Evolutionary conservation across 2,888 invertebrate species (phyloP).

Genomic region (Bombyx huttoni): DNA sequence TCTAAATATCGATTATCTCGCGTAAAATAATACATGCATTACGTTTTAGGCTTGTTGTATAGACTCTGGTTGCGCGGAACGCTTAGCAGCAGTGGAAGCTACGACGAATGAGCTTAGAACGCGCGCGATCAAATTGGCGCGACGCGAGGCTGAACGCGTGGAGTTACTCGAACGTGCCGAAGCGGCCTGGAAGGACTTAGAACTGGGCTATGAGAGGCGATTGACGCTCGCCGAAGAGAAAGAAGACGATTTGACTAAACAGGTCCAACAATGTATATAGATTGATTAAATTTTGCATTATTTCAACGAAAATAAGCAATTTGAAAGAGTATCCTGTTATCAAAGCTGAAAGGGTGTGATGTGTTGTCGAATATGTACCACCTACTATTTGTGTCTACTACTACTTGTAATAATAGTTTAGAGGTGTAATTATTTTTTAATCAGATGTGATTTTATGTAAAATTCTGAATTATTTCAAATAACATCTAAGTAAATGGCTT

Average conservation of each 20-base stretch:
- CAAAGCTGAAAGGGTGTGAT: too few relatives aligned
- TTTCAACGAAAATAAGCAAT: too few relatives aligned
- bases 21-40: background rate
- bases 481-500: too few relatives aligned
- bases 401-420: too few relatives aligned
- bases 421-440: too few relatives aligned
- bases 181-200: slow-evolving; percentile 51
- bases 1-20: too few relatives aligned
- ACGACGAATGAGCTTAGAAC: slow-evolving; percentile 28
- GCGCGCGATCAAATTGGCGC: slow-evolving; percentile 34
- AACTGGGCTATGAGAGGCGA: slow-evolving; percentile 41
- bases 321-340: too few relatives aligned
- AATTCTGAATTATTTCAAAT: too few relatives aligned
- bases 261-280: slow-evolving; percentile 19
- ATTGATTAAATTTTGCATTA: too few relatives aligned
- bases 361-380: too few relatives aligned
- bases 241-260: slow-evolving; percentile 35
- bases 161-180: slow-evolving; percentile 52
- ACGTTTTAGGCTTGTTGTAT: slow-evolving; percentile 36
- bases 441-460: too few relatives aligned
- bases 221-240: slow-evolving; percentile 35
- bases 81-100: slow-evolving; percentile 28
- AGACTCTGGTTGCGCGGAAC: slow-evolving; percentile 28
- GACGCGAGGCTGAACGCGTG: slow-evolving; percentile 41
- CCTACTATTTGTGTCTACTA: too few relatives aligned